Evolutionary conservation across 1,140 invertebrate genomes (phyloP).

Genomic region (Belonocnema kinseyi): DNA sequence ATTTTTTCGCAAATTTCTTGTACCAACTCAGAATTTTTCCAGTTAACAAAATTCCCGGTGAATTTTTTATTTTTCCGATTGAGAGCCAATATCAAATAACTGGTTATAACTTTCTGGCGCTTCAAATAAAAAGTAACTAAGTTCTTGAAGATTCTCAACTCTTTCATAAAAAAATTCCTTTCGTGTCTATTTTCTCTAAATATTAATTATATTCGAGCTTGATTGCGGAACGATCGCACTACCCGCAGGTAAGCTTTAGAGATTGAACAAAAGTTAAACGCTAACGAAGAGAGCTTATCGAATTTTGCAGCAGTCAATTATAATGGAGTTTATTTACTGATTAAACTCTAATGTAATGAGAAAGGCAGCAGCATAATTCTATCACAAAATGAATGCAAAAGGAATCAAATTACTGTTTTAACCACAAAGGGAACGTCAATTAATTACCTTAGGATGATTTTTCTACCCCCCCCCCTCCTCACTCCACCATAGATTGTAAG

Average conservation of each 20-base stretch:
- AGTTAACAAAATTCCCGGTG: too few relatives aligned
- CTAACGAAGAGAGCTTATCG: not conserved
- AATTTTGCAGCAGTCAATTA: constrained; percentile 5
- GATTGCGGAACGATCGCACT: not conserved
- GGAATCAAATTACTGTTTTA: not conserved
- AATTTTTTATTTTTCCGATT: too few relatives aligned
- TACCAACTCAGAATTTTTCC: too few relatives aligned
- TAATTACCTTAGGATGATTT: not conserved
- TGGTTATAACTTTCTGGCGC: too few relatives aligned
- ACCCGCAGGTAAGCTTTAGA: not conserved
- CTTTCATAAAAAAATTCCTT: not conserved
- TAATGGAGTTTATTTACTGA: not conserved
- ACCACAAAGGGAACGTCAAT: not conserved
- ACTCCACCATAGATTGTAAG: too few relatives aligned
- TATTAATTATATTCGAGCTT: not conserved
- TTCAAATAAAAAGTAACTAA: too few relatives aligned
- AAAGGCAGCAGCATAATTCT: not conserved
- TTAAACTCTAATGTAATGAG: not conserved
- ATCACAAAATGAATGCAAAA: not conserved
- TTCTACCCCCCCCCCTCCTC: too few relatives aligned
- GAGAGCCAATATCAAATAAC: too few relatives aligned
- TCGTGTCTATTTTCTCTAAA: not conserved
- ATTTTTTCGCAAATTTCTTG: too few relatives aligned
- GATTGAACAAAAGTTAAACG: not conserved
- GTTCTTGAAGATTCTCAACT: too few relatives aligned